These are phyloP conservation scores for Geopemphigus sp. DNA, from an alignment of 1,140 invertebrate genomes.

Conservation along the genomic window DNA sequence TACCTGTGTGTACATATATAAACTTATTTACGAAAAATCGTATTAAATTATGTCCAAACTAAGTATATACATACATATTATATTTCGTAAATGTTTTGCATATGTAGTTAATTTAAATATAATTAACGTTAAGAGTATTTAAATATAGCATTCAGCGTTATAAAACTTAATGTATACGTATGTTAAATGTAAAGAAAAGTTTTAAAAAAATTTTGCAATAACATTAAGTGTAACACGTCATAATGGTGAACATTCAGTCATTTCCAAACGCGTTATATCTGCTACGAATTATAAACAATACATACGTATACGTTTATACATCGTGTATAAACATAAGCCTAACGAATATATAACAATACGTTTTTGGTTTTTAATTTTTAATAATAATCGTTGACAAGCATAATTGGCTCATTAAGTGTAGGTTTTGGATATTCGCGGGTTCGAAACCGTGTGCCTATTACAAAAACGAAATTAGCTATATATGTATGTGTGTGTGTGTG, in stretches of 20 bases:
- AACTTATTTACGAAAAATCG: no score
- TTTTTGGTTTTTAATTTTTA: background rate
- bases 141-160: no score
- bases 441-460: background rate
- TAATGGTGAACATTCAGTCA: background rate
- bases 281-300: background rate
- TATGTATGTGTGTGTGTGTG: no score
- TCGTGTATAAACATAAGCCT: background rate
- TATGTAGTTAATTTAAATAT: no score
- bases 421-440: background rate
- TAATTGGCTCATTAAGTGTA: conserved; percentile 19
- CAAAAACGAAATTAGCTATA: background rate
- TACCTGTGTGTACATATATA: no score
- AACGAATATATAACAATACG: background rate
- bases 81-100: no score
- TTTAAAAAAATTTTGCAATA: no score
- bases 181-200: no score
- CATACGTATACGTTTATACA: background rate
- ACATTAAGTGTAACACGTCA: background rate
- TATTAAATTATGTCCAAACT: no score
- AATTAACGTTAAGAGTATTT: no score
- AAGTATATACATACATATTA: no score
- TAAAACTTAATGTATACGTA: no score
- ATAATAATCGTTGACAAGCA: background rate
- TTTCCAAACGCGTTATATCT: background rate